A percentile compares a stretch with the other conserved stretches of the same genome.
Evolutionary conservation across 2,113 vertebrate genomes (phyloP).

Genomic region (Astur gentilis): DNA sequence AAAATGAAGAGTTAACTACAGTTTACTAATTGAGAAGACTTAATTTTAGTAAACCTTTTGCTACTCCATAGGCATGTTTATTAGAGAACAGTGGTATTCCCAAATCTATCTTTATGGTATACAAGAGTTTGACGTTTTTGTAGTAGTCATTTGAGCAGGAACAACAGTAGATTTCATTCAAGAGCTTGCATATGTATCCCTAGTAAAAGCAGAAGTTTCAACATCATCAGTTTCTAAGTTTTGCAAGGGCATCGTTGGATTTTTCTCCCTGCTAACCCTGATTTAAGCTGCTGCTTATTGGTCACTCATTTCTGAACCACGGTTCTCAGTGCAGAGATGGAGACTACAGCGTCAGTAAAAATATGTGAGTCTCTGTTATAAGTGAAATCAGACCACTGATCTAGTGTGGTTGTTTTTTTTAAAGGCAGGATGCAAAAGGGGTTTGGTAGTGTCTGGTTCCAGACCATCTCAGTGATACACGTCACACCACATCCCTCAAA

Average conservation of each 20-base stretch:
- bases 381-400: background rate
- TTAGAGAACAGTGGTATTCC: background rate
- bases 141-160: background rate
- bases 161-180: background rate
- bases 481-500: background rate
- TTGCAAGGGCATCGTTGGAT: background rate
- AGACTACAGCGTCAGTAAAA: background rate
- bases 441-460: background rate
- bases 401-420: rapidly evolving
- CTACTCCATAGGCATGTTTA: too few relatives aligned
- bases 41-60: background rate
- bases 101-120: rapidly evolving
- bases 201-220: background rate
- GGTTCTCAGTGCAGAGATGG: background rate
- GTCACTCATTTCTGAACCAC: rapidly evolving
- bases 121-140: background rate
- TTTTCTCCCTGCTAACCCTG: background rate
- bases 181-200: background rate
- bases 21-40: background rate
- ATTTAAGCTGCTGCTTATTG: rapidly evolving
- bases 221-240: background rate
- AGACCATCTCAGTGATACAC: rapidly evolving
- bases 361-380: rapidly evolving
- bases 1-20: background rate
- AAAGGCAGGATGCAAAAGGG: rapidly evolving